A percentile compares a stretch with the other conserved stretches of the same genome.
These are phyloP conservation scores for Willowsia nigromaculata DNA, from an alignment of 2,888 invertebrate species.

Conservation along the genomic window DNA sequence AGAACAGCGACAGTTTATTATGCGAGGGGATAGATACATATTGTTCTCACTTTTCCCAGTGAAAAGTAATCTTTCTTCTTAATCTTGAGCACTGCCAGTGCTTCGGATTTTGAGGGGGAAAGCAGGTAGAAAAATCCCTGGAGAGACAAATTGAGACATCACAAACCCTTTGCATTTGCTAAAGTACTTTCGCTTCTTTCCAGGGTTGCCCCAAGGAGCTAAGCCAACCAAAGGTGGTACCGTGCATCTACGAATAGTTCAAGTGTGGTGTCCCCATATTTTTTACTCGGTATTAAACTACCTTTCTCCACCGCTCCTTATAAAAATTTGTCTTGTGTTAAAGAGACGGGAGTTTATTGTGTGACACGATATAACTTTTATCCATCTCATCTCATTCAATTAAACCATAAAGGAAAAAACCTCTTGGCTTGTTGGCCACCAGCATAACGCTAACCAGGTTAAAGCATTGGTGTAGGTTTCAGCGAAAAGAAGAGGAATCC, in stretches of 20 bases:
- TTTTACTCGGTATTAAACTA: conserved; percentile 2
- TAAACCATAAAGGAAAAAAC: neutral
- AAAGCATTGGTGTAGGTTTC: neutral
- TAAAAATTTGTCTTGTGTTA: conserved; percentile 22
- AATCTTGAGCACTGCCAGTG: conserved; percentile 41
- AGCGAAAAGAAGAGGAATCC: conserved; percentile 23
- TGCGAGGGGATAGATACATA: conserved; percentile 26
- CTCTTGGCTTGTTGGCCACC: neutral
- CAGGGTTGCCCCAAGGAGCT: conserved; percentile 31
- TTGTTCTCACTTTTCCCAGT: conserved; percentile 45
- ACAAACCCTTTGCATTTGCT: conserved; percentile 17
- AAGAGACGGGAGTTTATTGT: neutral
- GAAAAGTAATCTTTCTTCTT: conserved; percentile 63
- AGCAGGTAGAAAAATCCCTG: conserved; percentile 34
- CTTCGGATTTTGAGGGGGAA: neutral
- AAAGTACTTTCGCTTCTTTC: conserved; percentile 1
- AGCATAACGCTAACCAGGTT: neutral
- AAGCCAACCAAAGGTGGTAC: neutral
- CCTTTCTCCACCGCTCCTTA: neutral
- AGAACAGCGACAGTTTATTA: conserved; percentile 14
- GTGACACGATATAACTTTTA: conserved; percentile 27
- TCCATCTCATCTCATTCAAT: conserved; percentile 39
- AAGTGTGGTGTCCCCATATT: neutral
- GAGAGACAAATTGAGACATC: conserved; percentile 54
- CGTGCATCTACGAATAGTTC: neutral